Conservation (phyloP, 2,113 vertebrate genomes). For the Microtus richardsoni region DNA sequence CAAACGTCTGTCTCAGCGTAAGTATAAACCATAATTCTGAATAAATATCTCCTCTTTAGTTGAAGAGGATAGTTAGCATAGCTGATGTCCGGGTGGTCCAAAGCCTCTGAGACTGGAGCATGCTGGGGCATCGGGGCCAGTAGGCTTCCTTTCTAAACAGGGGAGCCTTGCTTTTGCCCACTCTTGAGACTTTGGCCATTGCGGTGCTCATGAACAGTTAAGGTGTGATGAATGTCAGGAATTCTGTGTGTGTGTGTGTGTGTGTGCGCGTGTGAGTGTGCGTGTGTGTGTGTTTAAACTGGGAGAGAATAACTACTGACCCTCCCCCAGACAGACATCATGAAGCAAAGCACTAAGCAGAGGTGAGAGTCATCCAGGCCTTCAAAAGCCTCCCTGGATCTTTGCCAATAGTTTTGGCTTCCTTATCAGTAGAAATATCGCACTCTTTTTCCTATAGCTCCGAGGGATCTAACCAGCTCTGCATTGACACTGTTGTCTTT, state of each 20-base stretch:
- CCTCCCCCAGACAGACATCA: background rate
- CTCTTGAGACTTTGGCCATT: background rate
- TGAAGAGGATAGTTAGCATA: constrained; percentile 50
- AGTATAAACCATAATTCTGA: constrained; percentile 68
- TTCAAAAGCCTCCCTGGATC: background rate
- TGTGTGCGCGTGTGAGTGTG: no score
- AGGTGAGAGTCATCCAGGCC: constrained; percentile 46
- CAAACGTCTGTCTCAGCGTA: background rate
- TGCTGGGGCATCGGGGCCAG: background rate
- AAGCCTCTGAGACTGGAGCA: background rate
- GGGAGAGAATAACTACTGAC: background rate
- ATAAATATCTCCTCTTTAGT: constrained; percentile 50
- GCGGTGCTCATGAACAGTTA: background rate
- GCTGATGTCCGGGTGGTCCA: constrained; percentile 65
- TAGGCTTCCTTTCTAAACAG: background rate
- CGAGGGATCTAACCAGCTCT: constrained; percentile 66
- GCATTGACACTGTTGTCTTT: constrained; percentile 75
- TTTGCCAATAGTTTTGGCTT: constrained; percentile 56
- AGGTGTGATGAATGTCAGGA: background rate
- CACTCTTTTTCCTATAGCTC: constrained; percentile 67
- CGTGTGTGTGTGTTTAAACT: background rate
- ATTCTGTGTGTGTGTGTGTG: background rate
- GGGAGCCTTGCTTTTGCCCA: background rate
- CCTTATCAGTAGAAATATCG: constrained; percentile 72
- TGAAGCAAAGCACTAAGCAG: constrained; percentile 33